Percentiles rank a stretch among this genome's conserved stretches.
phyloP scores from a whole-genome alignment of 2,113 vertebrate genomes.

The Anser brachyrhynchus region DNA sequence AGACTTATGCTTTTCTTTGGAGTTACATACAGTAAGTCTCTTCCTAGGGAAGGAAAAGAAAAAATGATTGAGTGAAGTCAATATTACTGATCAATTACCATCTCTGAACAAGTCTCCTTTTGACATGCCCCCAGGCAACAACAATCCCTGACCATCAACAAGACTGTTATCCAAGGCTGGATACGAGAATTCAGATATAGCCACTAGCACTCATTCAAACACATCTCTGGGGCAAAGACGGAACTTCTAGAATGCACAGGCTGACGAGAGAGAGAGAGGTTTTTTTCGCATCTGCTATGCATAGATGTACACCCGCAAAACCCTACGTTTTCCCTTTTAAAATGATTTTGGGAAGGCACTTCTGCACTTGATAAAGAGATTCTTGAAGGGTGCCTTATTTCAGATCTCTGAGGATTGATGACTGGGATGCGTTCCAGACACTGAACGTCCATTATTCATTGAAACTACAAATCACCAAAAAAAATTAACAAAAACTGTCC shows the following conservation, averaged over 20 bases:
- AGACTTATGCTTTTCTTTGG: not conserved
- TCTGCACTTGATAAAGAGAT: not conserved
- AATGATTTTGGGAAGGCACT: not conserved
- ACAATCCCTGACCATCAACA: slow-evolving; percentile 46
- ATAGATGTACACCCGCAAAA: not conserved
- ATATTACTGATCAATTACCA: slow-evolving; percentile 60
- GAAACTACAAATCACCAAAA: not conserved
- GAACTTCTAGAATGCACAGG: not conserved
- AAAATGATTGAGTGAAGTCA: slow-evolving; percentile 40
- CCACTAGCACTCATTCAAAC: slow-evolving; percentile 24
- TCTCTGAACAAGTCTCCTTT: slow-evolving; percentile 56
- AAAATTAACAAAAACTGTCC: not conserved
- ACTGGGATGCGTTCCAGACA: not conserved
- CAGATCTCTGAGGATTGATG: not conserved
- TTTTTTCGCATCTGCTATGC: not conserved
- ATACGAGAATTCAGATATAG: not conserved
- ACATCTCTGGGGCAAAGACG: not conserved
- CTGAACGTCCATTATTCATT: not conserved
- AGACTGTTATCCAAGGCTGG: slow-evolving; percentile 25
- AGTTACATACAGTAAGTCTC: not conserved
- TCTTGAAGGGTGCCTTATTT: not conserved
- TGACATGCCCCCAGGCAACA: slow-evolving; percentile 39
- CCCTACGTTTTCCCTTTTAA: not conserved
- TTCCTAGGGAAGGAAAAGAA: not conserved
- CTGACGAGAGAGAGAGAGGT: not conserved